Evolutionary conservation across 92 coral and sea anemone species (phyloP).

Genomic region (Palythoa caribaeorum): DNA sequence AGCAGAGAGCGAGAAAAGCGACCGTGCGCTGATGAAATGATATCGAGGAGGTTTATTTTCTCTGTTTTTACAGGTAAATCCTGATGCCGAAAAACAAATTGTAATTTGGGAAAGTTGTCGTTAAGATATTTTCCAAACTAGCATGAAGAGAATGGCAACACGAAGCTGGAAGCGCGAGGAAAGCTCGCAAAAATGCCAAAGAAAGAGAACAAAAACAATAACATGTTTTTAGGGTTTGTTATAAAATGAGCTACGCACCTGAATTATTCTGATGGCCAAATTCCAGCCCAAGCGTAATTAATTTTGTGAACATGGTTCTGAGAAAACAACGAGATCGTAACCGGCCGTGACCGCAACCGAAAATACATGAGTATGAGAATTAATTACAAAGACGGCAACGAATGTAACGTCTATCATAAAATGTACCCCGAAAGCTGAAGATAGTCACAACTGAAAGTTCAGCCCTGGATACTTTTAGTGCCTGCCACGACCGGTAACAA

Average conservation of each 20-base stretch:
- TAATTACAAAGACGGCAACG: background rate
- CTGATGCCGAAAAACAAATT: background rate
- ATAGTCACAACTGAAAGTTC: background rate
- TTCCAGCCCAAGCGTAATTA: too few species aligned
- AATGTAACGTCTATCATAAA: background rate
- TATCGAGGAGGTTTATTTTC: background rate
- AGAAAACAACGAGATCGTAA: background rate
- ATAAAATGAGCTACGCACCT: too few species aligned
- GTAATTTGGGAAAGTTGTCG: background rate
- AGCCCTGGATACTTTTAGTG: background rate
- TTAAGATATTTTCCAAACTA: background rate
- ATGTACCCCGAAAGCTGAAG: background rate
- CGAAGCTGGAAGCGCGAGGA: background rate
- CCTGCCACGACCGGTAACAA: background rate
- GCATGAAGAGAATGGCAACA: background rate
- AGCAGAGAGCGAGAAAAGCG: background rate
- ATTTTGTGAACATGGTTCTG: too few species aligned
- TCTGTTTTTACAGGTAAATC: background rate
- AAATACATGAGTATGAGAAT: background rate
- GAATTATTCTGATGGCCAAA: too few species aligned
- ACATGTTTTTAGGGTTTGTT: too few species aligned
- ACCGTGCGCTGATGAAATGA: background rate
- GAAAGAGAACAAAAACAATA: too few species aligned
- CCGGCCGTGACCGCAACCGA: conserved; percentile 31
- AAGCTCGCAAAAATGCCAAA: background rate